These are phyloP conservation scores for Aurelia aurita complex sp. Pacific DNA, from an alignment of 30 jellyfish, hydroid and myxozoan genomes.

Conservation along the genomic window DNA sequence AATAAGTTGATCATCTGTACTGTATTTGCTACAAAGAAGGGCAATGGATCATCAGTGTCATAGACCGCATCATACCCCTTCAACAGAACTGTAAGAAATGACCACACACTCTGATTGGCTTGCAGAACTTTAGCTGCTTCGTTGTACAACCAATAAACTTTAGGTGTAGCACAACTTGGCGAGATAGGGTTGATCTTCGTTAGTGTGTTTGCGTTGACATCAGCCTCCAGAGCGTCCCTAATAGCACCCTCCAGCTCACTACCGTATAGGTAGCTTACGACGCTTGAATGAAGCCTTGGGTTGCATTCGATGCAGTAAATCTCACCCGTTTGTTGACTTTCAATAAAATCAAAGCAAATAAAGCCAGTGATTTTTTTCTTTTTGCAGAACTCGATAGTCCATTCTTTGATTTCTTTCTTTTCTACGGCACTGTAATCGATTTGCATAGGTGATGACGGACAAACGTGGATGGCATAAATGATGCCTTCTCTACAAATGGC, in stretches of 20 bases:
- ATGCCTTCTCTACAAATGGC: slow-evolving; percentile 1
- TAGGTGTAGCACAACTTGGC: slow-evolving; percentile 4
- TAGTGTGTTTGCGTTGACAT: not conserved
- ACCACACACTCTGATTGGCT: not conserved
- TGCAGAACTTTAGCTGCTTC: not conserved
- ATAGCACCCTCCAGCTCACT: not conserved
- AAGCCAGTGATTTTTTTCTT: not conserved
- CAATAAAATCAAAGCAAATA: slow-evolving; percentile 21
- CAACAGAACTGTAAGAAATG: slow-evolving; percentile 1
- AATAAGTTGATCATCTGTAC: not conserved
- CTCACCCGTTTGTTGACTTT: not conserved
- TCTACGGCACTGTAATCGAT: not conserved
- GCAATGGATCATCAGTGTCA: slow-evolving; percentile 24
- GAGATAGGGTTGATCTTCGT: not conserved
- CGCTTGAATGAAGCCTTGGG: slow-evolving; percentile 19
- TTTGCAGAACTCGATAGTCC: slow-evolving; percentile 19
- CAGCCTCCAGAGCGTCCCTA: not conserved
- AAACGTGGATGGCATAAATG: not conserved
- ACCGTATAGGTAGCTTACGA: slow-evolving; percentile 9
- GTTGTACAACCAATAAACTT: not conserved
- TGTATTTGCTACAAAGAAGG: slow-evolving; percentile 7
- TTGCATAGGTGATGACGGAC: slow-evolving; percentile 2
- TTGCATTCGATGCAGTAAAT: slow-evolving; percentile 36
- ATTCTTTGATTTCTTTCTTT: not conserved
- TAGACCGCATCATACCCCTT: slow-evolving; percentile 25